Conservation (phyloP, 1,140 invertebrate species). For the Macrobrachium rosenbergii region DNA sequence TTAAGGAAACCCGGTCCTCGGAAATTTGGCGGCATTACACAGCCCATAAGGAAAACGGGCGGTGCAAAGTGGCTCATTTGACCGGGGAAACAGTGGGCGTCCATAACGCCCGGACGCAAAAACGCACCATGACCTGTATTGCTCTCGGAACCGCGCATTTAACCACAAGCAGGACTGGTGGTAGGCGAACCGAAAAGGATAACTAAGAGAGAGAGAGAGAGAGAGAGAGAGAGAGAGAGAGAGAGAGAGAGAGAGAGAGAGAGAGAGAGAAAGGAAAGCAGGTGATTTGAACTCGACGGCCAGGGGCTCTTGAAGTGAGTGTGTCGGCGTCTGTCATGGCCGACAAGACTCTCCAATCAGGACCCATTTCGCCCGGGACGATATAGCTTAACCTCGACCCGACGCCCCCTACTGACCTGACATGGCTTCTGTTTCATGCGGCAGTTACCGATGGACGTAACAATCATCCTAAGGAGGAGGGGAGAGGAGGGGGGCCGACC, state of each 20-base stretch:
- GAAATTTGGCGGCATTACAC: too few relatives aligned
- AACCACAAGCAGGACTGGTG: too few relatives aligned
- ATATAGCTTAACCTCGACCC: conserved; percentile 36
- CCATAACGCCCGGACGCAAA: too few relatives aligned
- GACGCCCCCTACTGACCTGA: conserved; percentile 33
- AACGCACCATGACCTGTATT: too few relatives aligned
- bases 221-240: not conserved
- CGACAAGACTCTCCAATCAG: conserved; percentile 62
- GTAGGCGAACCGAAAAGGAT: too few relatives aligned
- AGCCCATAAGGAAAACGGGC: too few relatives aligned
- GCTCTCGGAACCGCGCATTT: too few relatives aligned
- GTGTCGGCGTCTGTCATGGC: conserved; percentile 44
- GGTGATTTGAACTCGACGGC: conserved; percentile 47
- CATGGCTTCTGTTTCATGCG: conserved; percentile 53
- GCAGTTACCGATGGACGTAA: conserved; percentile 47
- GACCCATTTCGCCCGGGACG: conserved; percentile 46
- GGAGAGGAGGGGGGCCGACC: not conserved
- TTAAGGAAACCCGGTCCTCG: too few relatives aligned
- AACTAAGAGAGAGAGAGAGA: too few relatives aligned
- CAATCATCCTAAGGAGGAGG: not conserved
- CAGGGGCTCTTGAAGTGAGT: conserved; percentile 28
- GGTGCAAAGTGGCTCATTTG: too few relatives aligned
- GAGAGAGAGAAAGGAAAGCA: conserved; percentile 22
- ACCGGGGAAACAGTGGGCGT: too few relatives aligned
- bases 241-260: conserved; percentile 11